phyloP scores from a whole-genome alignment of 64 coral and sea anemone species.

The Anthopleura sola region DNA sequence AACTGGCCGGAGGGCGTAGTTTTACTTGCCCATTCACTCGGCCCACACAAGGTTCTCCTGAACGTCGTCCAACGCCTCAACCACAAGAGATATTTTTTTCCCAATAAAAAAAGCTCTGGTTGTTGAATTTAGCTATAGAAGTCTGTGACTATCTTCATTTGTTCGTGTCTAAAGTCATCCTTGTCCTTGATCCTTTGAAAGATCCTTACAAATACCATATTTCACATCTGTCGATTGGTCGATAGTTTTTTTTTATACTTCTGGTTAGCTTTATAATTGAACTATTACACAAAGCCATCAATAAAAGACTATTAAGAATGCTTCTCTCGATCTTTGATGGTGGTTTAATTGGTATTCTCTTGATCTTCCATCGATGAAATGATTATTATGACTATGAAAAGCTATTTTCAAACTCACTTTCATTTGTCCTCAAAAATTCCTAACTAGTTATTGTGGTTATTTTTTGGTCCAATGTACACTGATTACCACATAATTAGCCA shows the following conservation, averaged over 20 bases:
- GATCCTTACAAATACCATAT: constrained; percentile 2
- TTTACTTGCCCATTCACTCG: neutral
- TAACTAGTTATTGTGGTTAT: neutral
- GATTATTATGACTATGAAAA: no score
- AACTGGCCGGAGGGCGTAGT: neutral
- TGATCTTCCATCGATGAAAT: neutral
- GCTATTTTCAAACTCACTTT: no score
- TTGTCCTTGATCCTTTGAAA: no score
- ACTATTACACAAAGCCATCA: neutral
- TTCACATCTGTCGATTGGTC: neutral
- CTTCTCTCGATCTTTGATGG: neutral
- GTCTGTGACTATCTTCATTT: no score
- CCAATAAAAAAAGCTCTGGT: no score
- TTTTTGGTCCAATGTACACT: neutral
- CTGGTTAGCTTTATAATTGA: neutral
- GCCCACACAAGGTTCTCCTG: neutral
- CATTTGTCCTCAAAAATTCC: neutral
- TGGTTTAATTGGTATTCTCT: no score
- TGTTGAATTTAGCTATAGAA: no score
- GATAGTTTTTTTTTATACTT: neutral
- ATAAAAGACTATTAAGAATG: neutral
- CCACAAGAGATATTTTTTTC: neutral
- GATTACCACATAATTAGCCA: neutral
- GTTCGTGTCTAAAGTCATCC: no score
- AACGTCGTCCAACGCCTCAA: neutral